These are phyloP conservation scores for Myoxocephalus aenaeus DNA, from an alignment of 2,797 vertebrate genomes.

Conservation along the genomic window DNA sequence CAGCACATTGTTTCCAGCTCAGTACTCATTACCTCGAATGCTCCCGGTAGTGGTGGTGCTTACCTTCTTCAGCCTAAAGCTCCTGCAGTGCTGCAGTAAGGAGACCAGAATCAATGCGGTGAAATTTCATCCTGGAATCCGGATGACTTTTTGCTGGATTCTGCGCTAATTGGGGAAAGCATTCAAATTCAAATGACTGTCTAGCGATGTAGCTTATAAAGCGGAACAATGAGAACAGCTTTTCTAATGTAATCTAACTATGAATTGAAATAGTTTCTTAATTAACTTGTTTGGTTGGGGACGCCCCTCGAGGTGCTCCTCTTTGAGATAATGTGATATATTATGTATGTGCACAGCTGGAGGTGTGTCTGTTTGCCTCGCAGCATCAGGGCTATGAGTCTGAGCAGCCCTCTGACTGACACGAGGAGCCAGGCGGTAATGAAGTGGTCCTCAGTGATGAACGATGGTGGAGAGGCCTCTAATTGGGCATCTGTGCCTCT, in stretches of 20 bases:
- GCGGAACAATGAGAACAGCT: not conserved
- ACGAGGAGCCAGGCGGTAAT: constrained; percentile 58
- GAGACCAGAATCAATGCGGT: constrained; percentile 43
- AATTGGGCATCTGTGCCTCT: constrained; percentile 60
- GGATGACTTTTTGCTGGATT: constrained; percentile 13
- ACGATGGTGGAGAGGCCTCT: constrained; percentile 39
- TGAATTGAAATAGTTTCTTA: constrained; percentile 7
- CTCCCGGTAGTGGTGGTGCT: constrained; percentile 56
- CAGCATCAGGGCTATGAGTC: not conserved
- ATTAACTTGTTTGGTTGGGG: constrained; percentile 11
- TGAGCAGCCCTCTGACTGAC: constrained; percentile 39
- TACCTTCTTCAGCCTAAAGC: constrained; percentile 53
- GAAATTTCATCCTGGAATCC: constrained; percentile 18
- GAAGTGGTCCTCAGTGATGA: constrained; percentile 63
- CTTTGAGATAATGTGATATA: constrained; percentile 2
- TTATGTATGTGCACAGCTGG: constrained; percentile 35
- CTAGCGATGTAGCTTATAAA: constrained; percentile 4
- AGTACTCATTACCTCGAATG: constrained; percentile 72
- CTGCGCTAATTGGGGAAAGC: not conserved
- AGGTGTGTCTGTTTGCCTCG: constrained; percentile 21
- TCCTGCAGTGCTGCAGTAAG: constrained; percentile 40
- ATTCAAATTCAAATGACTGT: not conserved
- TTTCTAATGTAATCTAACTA: not conserved
- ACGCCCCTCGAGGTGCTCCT: not conserved
- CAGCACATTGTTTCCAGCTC: constrained; percentile 63